Percentiles rank a stretch among this genome's conserved stretches.
phyloP scores from a whole-genome alignment of 1,140 invertebrate genomes.

The Cherax quadricarinatus region DNA sequence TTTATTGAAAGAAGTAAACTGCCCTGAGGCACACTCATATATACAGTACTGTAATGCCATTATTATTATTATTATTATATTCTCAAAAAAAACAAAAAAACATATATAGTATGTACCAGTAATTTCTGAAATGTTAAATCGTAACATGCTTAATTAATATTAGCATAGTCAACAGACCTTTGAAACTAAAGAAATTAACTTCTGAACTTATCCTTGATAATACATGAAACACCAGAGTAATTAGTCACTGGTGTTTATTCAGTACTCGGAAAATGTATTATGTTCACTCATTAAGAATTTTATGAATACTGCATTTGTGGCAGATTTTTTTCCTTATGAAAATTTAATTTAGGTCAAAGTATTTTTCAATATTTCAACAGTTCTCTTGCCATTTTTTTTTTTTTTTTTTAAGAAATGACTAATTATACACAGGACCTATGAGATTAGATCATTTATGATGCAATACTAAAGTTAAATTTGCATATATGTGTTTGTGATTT shows the following conservation, averaged over 20 bases:
- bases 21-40: too few species aligned
- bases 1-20: too few species aligned
- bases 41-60: too few species aligned
- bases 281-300: neutral
- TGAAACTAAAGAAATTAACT: too few species aligned
- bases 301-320: neutral
- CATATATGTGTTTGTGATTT: neutral
- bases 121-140: too few species aligned
- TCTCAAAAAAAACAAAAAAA: too few species aligned
- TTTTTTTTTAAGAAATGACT: neutral
- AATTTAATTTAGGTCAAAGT: neutral
- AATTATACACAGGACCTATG: conserved; percentile 29
- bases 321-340: neutral
- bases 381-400: neutral
- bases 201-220: too few species aligned
- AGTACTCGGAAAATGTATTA: neutral
- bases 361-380: neutral
- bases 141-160: too few species aligned
- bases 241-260: neutral
- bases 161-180: too few species aligned
- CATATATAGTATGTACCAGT: too few species aligned
- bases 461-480: neutral
- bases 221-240: too few species aligned
- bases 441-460: conserved; percentile 17
- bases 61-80: too few species aligned